Evolutionary conservation across 2,888 invertebrate species (phyloP).

Genomic region (Labia minor): DNA sequence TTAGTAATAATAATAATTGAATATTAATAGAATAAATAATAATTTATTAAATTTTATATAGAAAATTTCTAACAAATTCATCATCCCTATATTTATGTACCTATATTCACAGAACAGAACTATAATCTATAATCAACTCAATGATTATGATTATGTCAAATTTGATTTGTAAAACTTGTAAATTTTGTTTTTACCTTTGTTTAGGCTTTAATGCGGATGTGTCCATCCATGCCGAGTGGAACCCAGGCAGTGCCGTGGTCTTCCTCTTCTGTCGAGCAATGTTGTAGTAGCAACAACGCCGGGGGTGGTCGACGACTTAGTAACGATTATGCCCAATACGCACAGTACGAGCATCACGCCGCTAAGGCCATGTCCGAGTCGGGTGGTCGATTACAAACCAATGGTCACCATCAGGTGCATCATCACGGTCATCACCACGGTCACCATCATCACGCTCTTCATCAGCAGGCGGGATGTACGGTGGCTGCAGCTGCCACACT

Average conservation of each 20-base stretch:
- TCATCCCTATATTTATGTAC: no score
- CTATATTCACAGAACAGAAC: no score
- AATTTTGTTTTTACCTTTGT: no score
- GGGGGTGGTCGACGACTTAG: not conserved
- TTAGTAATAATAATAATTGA: no score
- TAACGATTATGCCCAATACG: not conserved
- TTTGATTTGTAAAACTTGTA: no score
- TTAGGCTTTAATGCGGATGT: not conserved
- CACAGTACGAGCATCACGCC: not conserved
- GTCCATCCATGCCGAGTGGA: not conserved
- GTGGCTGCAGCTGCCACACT: not conserved
- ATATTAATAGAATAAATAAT: no score
- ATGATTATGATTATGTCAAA: no score
- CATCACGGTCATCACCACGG: not conserved
- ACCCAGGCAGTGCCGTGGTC: not conserved
- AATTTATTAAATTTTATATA: no score
- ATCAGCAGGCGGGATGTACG: not conserved
- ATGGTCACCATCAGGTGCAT: not conserved
- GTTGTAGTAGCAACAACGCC: no score
- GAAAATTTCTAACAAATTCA: no score
- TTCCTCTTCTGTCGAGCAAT: not conserved
- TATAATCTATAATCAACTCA: no score
- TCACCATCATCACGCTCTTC: not conserved
- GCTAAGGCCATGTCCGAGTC: not conserved
- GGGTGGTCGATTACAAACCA: not conserved